Conservation (phyloP, 2,113 vertebrate genomes). For the Alces alces region DNA sequence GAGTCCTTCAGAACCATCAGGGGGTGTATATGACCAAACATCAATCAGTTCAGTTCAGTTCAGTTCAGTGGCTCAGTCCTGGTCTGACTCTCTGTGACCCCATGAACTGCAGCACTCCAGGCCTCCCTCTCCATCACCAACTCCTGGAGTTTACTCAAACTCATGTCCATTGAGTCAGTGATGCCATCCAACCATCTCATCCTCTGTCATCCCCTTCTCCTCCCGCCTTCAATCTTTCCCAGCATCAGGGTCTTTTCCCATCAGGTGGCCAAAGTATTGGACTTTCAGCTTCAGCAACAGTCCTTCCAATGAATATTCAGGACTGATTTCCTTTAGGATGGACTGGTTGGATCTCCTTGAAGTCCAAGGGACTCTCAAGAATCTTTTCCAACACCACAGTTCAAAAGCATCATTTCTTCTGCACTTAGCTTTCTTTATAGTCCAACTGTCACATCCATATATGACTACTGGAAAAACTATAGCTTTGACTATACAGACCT, state of each 20-base stretch:
- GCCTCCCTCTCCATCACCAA: background rate
- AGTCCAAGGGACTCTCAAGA: background rate
- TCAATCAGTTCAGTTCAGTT: background rate
- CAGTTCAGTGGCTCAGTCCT: background rate
- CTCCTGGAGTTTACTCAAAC: background rate
- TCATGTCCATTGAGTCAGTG: background rate
- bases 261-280: background rate
- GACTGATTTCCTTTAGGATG: background rate
- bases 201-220: background rate
- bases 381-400: background rate
- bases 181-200: background rate
- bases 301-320: background rate
- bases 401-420: background rate
- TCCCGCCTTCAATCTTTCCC: background rate
- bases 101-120: rapidly evolving
- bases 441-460: background rate
- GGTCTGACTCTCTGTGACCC: rapidly evolving
- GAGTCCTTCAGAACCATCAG: background rate
- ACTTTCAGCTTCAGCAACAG: background rate
- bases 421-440: background rate
- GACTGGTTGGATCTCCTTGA: background rate
- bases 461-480: background rate
- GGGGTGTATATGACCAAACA: background rate
- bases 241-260: background rate
- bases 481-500: background rate